Percentiles rank a stretch among this genome's conserved stretches.
Evolutionary conservation across 1,140 invertebrate species (phyloP).

Genomic region (Akabosia matsudoensis): DNA sequence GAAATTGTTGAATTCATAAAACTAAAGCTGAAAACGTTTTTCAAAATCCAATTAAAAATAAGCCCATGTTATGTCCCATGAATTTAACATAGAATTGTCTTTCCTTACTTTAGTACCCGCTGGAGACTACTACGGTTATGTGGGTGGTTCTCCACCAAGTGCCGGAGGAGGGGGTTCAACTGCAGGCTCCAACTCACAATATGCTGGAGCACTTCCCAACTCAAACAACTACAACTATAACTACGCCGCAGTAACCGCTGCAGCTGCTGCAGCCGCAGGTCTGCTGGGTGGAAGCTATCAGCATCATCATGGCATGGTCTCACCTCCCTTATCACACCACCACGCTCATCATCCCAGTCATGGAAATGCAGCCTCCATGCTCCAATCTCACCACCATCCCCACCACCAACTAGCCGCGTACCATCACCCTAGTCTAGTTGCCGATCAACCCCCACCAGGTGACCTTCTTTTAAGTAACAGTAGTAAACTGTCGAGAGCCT

Average conservation of each 20-base stretch:
- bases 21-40: too few species aligned
- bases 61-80: too few species aligned
- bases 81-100: not conserved
- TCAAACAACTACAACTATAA: conserved; percentile 18
- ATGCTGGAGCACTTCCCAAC: not conserved
- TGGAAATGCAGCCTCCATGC: conserved; percentile 14
- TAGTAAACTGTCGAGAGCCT: not conserved
- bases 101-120: not conserved
- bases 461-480: conserved; percentile 2
- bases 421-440: not conserved
- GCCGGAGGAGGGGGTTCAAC: not conserved
- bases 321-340: not conserved
- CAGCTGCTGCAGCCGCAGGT: not conserved
- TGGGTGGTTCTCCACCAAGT: conserved; percentile 10
- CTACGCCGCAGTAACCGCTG: not conserved
- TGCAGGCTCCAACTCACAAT: conserved; percentile 1
- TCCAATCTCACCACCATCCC: not conserved
- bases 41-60: too few species aligned
- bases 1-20: too few species aligned
- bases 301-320: conserved; percentile 13
- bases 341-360: conserved; percentile 11
- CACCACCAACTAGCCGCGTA: conserved; percentile 11
- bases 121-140: conserved; percentile 14
- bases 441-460: not conserved
- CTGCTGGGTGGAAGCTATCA: conserved; percentile 6